Evolutionary conservation across 1,140 invertebrate species (phyloP).

Genomic region (Drosophila ambigua): DNA sequence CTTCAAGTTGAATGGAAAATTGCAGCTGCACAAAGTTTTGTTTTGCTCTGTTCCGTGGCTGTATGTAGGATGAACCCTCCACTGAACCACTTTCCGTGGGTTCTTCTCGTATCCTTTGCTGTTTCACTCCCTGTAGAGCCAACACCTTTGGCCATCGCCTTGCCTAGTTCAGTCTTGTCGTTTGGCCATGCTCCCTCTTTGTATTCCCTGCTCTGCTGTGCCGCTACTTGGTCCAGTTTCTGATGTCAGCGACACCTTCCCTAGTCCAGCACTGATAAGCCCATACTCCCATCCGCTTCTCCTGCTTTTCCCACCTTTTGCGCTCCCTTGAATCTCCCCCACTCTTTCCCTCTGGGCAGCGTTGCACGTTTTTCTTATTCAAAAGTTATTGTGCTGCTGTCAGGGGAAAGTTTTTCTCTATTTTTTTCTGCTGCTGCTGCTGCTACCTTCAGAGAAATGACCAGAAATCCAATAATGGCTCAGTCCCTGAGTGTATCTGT

Average conservation of each 20-base stretch:
- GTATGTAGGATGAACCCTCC: constrained; percentile 35
- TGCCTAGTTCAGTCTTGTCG: no score
- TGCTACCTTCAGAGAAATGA: constrained; percentile 55
- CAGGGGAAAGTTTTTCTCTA: constrained; percentile 48
- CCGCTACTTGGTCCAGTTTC: no score
- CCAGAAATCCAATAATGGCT: constrained; percentile 74
- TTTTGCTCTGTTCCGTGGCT: constrained; percentile 28
- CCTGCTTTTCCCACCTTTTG: no score
- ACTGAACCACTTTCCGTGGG: constrained; percentile 2
- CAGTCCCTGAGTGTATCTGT: constrained; percentile 17
- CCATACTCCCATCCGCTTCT: no score
- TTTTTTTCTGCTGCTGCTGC: constrained; percentile 12
- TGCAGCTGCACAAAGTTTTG: constrained; percentile 45
- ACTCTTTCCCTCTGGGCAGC: constrained; percentile 21
- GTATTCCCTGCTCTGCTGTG: no score
- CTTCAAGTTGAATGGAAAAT: constrained; percentile 64
- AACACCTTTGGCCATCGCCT: no score
- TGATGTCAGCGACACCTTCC: not conserved
- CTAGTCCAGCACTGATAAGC: constrained; percentile 12
- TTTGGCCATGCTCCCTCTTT: no score
- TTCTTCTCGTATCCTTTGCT: not conserved
- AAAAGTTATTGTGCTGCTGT: constrained; percentile 76
- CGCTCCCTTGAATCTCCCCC: constrained; percentile 16
- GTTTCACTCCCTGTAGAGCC: no score
- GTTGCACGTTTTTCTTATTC: constrained; percentile 69